Percentiles rank a stretch among this genome's conserved stretches.
Evolutionary conservation across 2,888 invertebrate genomes (phyloP).

Genomic region (Cheilosia grossa): DNA sequence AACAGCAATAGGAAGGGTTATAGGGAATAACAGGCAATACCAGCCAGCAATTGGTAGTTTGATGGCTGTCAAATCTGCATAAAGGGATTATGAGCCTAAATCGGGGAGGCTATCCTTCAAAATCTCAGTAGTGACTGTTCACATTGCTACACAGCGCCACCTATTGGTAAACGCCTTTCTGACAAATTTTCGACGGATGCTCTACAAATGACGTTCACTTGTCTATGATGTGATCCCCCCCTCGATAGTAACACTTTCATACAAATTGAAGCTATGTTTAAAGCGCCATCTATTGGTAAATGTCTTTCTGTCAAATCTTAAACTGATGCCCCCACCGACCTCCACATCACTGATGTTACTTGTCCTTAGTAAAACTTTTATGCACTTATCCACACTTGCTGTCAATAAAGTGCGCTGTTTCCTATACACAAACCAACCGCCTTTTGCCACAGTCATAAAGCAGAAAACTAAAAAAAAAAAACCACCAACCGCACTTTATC

Average conservation of each 20-base stretch:
- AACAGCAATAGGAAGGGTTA: too few species aligned
- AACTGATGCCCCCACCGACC: not conserved
- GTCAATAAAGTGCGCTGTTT: constrained; percentile 52
- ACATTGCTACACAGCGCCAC: too few species aligned
- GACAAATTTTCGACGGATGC: not conserved
- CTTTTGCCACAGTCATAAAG: constrained; percentile 11
- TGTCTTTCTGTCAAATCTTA: constrained; percentile 2
- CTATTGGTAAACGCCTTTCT: not conserved
- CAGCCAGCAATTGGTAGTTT: too few species aligned
- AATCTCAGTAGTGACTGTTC: too few species aligned
- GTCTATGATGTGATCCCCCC: too few species aligned
- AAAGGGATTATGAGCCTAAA: too few species aligned
- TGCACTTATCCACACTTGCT: constrained; percentile 64
- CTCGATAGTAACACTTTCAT: too few species aligned
- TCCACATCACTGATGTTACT: constrained; percentile 41
- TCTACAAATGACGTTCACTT: too few species aligned
- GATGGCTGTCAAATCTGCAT: too few species aligned
- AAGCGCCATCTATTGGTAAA: not conserved
- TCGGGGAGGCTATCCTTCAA: too few species aligned
- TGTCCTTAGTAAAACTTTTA: constrained; percentile 3
- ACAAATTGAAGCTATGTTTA: too few species aligned
- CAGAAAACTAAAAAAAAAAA: constrained; percentile 2
- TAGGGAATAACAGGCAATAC: too few species aligned
- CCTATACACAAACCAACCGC: constrained; percentile 10
- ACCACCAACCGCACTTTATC: constrained; percentile 41